Percentiles rank a stretch among this genome's conserved stretches.
Evolutionary conservation across 2,113 vertebrate genomes (phyloP).

Genomic region (Manacus vitellinus): DNA sequence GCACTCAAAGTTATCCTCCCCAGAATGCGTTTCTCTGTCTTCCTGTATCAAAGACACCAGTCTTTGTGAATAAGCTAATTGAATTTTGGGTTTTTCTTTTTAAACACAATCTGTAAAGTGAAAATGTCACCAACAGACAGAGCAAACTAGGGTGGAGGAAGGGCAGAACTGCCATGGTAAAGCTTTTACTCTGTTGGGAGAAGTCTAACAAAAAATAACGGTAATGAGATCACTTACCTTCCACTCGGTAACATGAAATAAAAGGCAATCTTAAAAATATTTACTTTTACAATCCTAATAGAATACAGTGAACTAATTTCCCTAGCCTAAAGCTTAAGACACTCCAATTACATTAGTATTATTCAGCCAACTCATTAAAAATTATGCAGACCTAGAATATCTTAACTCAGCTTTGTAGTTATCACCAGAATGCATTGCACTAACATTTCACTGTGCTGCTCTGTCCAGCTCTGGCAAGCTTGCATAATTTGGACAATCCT

Average conservation of each 20-base stretch:
- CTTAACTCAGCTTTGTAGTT: slow-evolving; percentile 35
- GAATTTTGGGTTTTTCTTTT: not conserved
- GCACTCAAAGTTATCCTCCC: slow-evolving; percentile 57
- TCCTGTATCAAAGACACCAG: not conserved
- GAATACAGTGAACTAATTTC: not conserved
- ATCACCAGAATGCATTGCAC: slow-evolving; percentile 64
- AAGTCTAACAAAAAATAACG: slow-evolving; percentile 76
- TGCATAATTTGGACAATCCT: not conserved
- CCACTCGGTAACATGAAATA: slow-evolving; percentile 38
- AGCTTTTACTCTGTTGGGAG: slow-evolving; percentile 83
- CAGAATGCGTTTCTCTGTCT: slow-evolving; percentile 9
- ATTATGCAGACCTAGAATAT: not conserved
- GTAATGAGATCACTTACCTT: slow-evolving; percentile 78
- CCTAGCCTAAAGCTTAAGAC: slow-evolving; percentile 1
- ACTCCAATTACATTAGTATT: not conserved
- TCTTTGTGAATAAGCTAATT: not conserved
- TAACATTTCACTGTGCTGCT: slow-evolving; percentile 68
- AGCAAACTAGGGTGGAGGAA: slow-evolving; percentile 55
- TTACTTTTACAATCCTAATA: slow-evolving; percentile 3
- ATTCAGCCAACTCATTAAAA: slow-evolving; percentile 41
- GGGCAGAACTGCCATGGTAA: slow-evolving; percentile 32
- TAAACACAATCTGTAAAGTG: not conserved
- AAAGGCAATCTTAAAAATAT: slow-evolving; percentile 35
- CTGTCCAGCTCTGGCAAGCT: slow-evolving; percentile 45
- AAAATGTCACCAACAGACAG: slow-evolving; percentile 23